A percentile compares a stretch with the other conserved stretches of the same genome.
Evolutionary conservation across 2,888 invertebrate species (phyloP).

Genomic region (Lasius platythorax): DNA sequence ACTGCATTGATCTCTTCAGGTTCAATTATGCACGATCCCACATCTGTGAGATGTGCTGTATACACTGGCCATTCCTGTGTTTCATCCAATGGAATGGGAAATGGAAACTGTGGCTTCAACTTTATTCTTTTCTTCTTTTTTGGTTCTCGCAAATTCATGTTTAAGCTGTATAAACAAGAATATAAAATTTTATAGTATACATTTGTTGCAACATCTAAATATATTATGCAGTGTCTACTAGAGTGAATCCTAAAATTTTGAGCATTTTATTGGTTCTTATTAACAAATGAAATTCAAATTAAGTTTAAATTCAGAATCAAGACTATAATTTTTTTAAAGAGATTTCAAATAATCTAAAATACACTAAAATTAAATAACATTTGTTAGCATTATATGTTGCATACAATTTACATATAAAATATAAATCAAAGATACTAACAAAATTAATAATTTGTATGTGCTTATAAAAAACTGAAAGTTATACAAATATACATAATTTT

Average conservation of each 20-base stretch:
- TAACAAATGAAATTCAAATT: slow-evolving; percentile 2
- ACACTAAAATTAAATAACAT: neutral
- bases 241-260: neutral
- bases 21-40: slow-evolving; percentile 89
- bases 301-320: neutral
- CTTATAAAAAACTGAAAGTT: neutral
- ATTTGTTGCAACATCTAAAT: neutral
- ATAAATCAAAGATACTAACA: neutral
- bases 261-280: neutral
- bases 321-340: no score
- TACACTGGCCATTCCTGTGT: slow-evolving; percentile 87
- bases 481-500: neutral
- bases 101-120: slow-evolving; percentile 81
- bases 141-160: slow-evolving; percentile 87
- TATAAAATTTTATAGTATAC: neutral
- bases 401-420: neutral
- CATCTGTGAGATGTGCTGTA: slow-evolving; percentile 90
- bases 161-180: slow-evolving; percentile 31
- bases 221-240: neutral
- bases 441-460: neutral
- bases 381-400: neutral
- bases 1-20: slow-evolving; percentile 88
- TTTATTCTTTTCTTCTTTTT: slow-evolving; percentile 86
- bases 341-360: neutral
- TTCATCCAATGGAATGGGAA: slow-evolving; percentile 85